Base-by-base conservation (phyloP, 2,113 vertebrate genomes). In the Calyptomena viridis region DNA sequence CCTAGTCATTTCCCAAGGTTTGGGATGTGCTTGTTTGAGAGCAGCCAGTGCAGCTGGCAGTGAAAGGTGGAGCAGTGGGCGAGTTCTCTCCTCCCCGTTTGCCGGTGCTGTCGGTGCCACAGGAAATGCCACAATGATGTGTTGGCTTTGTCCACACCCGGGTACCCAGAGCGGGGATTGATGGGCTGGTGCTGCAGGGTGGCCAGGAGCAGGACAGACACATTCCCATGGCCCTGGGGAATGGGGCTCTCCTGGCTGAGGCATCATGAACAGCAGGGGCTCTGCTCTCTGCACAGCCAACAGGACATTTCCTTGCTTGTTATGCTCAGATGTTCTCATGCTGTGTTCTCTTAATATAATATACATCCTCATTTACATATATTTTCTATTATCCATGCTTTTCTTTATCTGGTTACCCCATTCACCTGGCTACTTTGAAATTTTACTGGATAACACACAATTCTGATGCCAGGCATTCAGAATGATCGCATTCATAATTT, bases 31-130 rank as follows among this genome's bases (percentile, higher is more conserved):
- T 64, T 69, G 25, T 66, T 42, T 58, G 49, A 30, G 44, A 76
- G 25, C 5, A 53, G 35, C 50, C 9, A n/a, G 28, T 14, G 6
- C 30, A 71, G 39, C 14, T 39, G 9, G 12, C 33, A 44, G 42
- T 31, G 56, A 33, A 40, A 55, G 44, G 18, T 52, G 33, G 42
- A 37, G 24, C 52, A 30, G 11, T 9, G 49, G 15, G 60, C 25
- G 27, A 11, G 15, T 58, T 76, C 79, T 5, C 22, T 30, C 33
- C 5, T 28, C 25, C 23, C 40, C 66, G n/a, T 82, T 18, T 47
- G 46, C 46, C 22, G 46, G 24, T 21, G n/a, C 52, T 49, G 40
- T 50, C 0, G 0, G 15, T 22, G 22, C 5, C 25, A 15, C 17
- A 5, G 0, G 1, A 16, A n/a, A 39, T 52, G 49, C 46, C 16